Conservation (phyloP, 2,113 vertebrate genomes). For the Podiceps cristatus region DNA sequence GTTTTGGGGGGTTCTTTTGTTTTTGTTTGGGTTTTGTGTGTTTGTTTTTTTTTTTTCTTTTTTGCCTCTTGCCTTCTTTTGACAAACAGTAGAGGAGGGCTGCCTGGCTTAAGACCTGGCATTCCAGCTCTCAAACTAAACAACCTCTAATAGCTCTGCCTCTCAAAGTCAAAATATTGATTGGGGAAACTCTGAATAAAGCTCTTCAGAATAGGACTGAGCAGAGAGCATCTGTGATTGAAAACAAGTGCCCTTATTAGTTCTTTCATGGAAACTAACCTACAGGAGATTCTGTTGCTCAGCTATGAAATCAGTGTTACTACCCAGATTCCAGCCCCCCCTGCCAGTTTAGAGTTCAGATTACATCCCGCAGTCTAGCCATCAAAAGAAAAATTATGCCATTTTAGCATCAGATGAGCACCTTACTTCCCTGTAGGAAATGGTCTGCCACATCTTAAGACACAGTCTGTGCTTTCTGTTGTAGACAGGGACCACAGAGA, state of each 20-base stretch:
- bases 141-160: slow-evolving; percentile 58
- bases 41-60: no score
- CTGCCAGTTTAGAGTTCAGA: neutral
- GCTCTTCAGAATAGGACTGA: slow-evolving; percentile 50
- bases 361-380: neutral
- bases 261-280: slow-evolving; percentile 56
- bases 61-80: neutral
- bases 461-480: neutral
- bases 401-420: slow-evolving; percentile 16
- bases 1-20: no score
- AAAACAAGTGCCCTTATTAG: slow-evolving; percentile 66
- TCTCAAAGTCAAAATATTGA: slow-evolving; percentile 72
- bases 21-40: no score
- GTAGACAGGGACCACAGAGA: neutral
- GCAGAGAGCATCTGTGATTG: slow-evolving; percentile 59
- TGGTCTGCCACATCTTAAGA: neutral
- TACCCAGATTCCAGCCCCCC: neutral
- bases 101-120: slow-evolving; percentile 21
- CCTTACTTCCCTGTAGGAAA: neutral
- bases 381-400: neutral
- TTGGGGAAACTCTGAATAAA: slow-evolving; percentile 63
- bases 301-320: slow-evolving; percentile 47
- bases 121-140: slow-evolving; percentile 40
- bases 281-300: slow-evolving; percentile 45
- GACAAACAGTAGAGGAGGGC: neutral